Percentiles rank a stretch among this genome's conserved stretches.
Conservation (phyloP, 2,888 invertebrate species). For the Leucania comma region DNA sequence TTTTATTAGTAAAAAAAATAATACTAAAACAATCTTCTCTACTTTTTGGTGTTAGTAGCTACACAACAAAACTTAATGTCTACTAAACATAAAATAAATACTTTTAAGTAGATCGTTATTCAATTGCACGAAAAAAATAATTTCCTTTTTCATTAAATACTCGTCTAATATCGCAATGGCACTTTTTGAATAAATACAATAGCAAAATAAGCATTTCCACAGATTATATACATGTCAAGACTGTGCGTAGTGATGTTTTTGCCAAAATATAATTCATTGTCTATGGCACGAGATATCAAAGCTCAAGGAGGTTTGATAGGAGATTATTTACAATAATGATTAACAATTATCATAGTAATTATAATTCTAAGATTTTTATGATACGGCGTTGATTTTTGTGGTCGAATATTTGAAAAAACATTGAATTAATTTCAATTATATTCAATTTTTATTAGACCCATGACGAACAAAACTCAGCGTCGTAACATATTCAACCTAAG, state of each 20-base stretch:
- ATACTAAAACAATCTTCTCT: constrained; percentile 79
- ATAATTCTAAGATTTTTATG: constrained; percentile 53
- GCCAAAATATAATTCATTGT: constrained; percentile 72
- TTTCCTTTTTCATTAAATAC: constrained; percentile 58
- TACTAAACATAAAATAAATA: constrained; percentile 80
- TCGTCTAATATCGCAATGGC: constrained; percentile 78
- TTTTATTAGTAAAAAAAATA: constrained; percentile 81
- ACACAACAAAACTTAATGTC: constrained; percentile 79
- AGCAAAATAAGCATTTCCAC: constrained; percentile 80
- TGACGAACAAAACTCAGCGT: constrained; percentile 22
- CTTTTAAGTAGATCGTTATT: constrained; percentile 80
- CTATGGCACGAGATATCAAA: constrained; percentile 87
- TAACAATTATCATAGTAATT: constrained; percentile 63
- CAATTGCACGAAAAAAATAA: constrained; percentile 79
- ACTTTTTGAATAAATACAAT: constrained; percentile 83
- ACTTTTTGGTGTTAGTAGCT: constrained; percentile 90
- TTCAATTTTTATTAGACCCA: background rate
- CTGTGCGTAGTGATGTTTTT: constrained; percentile 70
- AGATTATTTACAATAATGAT: constrained; percentile 80
- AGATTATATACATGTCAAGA: constrained; percentile 71
- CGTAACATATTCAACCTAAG: constrained; percentile 30
- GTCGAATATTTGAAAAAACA: background rate
- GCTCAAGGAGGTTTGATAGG: constrained; percentile 77
- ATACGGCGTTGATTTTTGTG: constrained; percentile 49
- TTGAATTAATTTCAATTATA: constrained; percentile 3